Evolutionary conservation across 2,888 invertebrate species (phyloP).

Genomic region (Monoplex corrugatus): DNA sequence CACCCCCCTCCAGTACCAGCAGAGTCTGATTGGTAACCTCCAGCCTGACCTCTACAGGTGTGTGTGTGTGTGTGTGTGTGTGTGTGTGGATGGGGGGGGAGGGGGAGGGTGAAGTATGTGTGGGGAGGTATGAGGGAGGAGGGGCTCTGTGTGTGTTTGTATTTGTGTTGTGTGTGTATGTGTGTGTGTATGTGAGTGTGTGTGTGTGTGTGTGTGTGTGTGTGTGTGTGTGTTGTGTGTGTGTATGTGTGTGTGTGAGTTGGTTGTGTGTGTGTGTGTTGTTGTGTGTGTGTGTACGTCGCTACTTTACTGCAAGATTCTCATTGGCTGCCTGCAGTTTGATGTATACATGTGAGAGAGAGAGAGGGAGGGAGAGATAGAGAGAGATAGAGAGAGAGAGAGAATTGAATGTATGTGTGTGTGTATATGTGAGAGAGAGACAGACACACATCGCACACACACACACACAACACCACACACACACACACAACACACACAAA

Average conservation of each 20-base stretch:
- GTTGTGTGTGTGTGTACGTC: not conserved
- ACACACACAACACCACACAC: too few relatives aligned
- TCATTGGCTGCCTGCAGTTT: too few relatives aligned
- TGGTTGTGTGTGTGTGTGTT: too few relatives aligned
- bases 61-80: not conserved
- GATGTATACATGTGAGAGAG: too few relatives aligned
- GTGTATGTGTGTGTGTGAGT: too few relatives aligned
- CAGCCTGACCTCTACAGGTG: conserved; percentile 68
- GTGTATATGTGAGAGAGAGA: too few relatives aligned
- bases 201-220: not conserved
- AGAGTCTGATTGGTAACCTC: conserved; percentile 57
- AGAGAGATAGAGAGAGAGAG: too few relatives aligned
- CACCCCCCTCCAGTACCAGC: conserved; percentile 56
- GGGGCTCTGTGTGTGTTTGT: conserved; percentile 3
- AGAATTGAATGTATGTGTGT: too few relatives aligned
- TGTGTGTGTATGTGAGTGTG: not conserved
- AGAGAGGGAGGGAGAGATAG: too few relatives aligned
- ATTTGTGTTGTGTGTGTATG: conserved; percentile 12
- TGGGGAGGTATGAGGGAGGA: not conserved
- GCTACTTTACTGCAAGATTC: too few relatives aligned
- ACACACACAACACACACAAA: too few relatives aligned
- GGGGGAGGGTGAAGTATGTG: not conserved
- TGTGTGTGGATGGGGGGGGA: not conserved
- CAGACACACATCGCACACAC: too few relatives aligned
- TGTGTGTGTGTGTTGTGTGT: conserved; percentile 4